Conservation (phyloP, 1,140 invertebrate species). For the Dendrolimus kikuchii region DNA sequence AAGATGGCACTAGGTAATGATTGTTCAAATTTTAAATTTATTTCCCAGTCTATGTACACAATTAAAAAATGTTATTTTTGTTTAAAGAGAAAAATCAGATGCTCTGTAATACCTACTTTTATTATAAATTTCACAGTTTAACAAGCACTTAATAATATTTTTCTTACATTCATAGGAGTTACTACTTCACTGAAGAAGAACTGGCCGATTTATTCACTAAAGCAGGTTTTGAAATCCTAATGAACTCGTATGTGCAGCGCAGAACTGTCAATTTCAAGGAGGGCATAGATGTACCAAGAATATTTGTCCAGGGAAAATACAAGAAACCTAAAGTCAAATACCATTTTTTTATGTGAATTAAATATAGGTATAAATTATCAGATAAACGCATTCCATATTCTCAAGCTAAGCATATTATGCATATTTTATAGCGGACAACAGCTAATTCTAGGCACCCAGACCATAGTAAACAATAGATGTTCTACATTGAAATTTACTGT, state of each 20-base stretch:
- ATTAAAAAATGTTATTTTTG: background rate
- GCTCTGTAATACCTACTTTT: no score
- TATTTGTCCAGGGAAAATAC: slow-evolving; percentile 95
- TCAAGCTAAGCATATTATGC: no score
- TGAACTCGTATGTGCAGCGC: slow-evolving; percentile 85
- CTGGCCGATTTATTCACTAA: slow-evolving; percentile 75
- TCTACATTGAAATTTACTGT: no score
- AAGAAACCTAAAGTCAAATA: slow-evolving; percentile 61
- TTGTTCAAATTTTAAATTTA: slow-evolving; percentile 5
- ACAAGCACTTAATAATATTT: no score
- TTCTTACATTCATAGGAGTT: slow-evolving; percentile 75
- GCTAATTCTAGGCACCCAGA: no score
- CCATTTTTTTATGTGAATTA: no score
- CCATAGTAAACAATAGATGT: no score
- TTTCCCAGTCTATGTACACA: background rate
- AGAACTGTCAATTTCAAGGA: slow-evolving; percentile 94
- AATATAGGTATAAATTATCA: no score
- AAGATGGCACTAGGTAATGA: slow-evolving; percentile 94
- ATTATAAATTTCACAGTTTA: no score
- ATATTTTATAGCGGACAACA: no score
- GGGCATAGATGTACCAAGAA: slow-evolving; percentile 89
- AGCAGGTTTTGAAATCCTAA: slow-evolving; percentile 79
- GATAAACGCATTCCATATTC: no score
- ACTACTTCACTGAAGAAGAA: slow-evolving; percentile 85
- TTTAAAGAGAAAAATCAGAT: no score